Evolutionary conservation across 2,113 vertebrate species (phyloP), one percentile per base, ranked within the genome.

Genomic region (Neoarius graeffei): DNA sequence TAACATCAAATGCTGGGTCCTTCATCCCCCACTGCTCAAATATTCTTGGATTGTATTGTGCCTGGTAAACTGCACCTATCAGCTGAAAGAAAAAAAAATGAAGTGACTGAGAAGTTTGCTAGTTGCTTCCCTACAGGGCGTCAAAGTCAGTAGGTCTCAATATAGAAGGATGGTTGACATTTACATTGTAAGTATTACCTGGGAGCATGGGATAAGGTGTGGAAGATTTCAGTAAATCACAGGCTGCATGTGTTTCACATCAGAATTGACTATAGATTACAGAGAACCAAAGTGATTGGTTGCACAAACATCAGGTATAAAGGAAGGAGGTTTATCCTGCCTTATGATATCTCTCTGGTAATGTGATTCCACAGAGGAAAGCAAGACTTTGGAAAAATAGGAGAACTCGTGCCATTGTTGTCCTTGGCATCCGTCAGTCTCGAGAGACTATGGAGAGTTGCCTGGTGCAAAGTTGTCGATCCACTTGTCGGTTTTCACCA

Each of bases 211-310:
- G 67, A 57, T 57, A 73, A 59, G 54, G 83, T 73, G 27, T 42
- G 67, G 66, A 80, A 81, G 56, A 81, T 60, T 85, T 50, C 13
- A 76, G 23, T 10, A 81, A 81, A 81, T 85, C 84, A 30, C 84
- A 48, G 35, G 30, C 84, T 42, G 59, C 84, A 85, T 10, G 19
- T 85, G 71, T 54, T 86, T 80, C 60, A 23, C n/a, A 81, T 56
- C 14, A 42, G n/a, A 54, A 81, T 86, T 86, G 25, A 60, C 73
- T 62, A 35, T 23, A 73, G 83, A 57, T 85, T 77, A 77, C 59
- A 27, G 84, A 60, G 13, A 3, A 17, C 23, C 17, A 27, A 4
- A 7, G 1, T 56, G 60, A 81, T 67, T 81, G 76, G 50, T 56
- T 86, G 23, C 73, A 67, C 48, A 35, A 11, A 67, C 59, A 20